Evolutionary conservation across 2,113 vertebrate species (phyloP), one percentile per base, ranked within the genome.

Genomic region (Pteronura brasiliensis): DNA sequence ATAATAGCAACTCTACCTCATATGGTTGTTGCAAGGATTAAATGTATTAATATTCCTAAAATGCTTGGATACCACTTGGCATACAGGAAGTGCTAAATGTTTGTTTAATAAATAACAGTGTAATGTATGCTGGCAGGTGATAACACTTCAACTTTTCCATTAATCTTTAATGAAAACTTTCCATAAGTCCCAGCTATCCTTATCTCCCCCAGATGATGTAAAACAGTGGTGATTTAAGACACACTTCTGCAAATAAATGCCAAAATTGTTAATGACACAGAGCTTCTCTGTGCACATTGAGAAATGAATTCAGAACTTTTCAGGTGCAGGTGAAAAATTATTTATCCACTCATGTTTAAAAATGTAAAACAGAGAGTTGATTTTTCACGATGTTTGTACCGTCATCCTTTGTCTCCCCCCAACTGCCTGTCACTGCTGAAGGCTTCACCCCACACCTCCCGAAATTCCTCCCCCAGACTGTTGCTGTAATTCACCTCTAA

Each of bases 61-160:
- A 63, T 90, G 74, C 80, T 85, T 76, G 85, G 94, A 63, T 88
- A 80, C 44, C 72, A 89, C 29, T 34, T 76, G 90, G 94, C 69
- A 52, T 6, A 27, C 17, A 27, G 67, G 27, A 94, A 10, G 81
- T 84, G 86, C 89, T 95, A 93, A 69, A 87, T 31, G 47, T 95
- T 84, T 94, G 88, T 65, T 82, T 81, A 95, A 94, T 95, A 96
- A 95, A 89, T 83, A 96, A 95, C 44, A 42, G 39, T 49, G 15
- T 76, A 86, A 4, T 82, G 65, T 36, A 44, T 74, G n/a, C 31
- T 85, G 23, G 49, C 88, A 88, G 52, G 44, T 59, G 87, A 44
- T 65, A 92, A 61, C 63, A 71, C 44, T 79, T 92, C 63, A 92
- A 59, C 82, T 95, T 88, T 96, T 63, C 93, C 85, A 95, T 85